A percentile compares a stretch with the other conserved stretches of the same genome.
Conservation (phyloP, 1,140 invertebrate genomes). For the Plectrocnemia conspersa region DNA sequence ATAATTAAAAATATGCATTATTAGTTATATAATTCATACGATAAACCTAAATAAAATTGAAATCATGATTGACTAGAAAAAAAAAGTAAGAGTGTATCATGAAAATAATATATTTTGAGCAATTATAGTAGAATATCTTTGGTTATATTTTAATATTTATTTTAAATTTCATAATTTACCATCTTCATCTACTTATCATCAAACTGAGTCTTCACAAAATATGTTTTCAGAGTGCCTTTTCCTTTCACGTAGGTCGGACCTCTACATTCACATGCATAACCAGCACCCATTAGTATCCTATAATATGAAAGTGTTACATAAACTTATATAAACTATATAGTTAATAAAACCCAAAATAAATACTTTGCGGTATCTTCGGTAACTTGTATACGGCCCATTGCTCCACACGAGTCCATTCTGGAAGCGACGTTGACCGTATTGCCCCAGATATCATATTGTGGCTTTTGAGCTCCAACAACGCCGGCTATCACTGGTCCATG, state of each 20-base stretch:
- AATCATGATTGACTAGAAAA: no score
- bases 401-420: constrained; percentile 92
- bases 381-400: constrained; percentile 80
- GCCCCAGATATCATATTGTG: constrained; percentile 97
- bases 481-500: constrained; percentile 92
- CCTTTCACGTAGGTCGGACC: constrained; percentile 90
- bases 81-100: no score
- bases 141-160: no score
- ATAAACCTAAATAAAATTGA: no score
- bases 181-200: constrained; percentile 56
- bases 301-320: constrained; percentile 33
- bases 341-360: background rate
- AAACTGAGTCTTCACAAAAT: constrained; percentile 81
- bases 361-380: constrained; percentile 84
- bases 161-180: no score
- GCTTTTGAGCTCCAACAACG: constrained; percentile 93
- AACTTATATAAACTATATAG: background rate
- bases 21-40: no score
- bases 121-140: no score
- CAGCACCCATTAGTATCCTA: constrained; percentile 71
- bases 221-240: constrained; percentile 87
- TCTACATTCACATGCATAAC: constrained; percentile 80
- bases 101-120: no score
- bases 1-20: no score
- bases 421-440: constrained; percentile 96